These are phyloP conservation scores for Epizoanthus stellaris DNA, from an alignment of 92 coral and sea anemone species.

Conservation along the genomic window DNA sequence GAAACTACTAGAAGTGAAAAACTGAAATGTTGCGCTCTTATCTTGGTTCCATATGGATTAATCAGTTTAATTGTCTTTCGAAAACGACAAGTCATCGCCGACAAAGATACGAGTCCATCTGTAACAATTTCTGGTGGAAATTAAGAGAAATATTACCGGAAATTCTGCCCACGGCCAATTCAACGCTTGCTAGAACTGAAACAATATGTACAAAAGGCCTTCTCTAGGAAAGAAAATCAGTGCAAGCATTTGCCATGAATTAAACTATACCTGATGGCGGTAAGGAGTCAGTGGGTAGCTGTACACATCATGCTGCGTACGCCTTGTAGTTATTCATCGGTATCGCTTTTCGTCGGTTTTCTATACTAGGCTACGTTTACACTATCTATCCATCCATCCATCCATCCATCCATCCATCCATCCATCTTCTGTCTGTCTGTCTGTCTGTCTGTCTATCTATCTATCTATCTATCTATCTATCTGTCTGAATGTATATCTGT, in stretches of 20 bases:
- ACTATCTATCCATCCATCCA: not conserved
- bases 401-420: not conserved
- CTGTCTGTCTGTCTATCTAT: not conserved
- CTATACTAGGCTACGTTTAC: not conserved
- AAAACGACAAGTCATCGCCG: too few species aligned
- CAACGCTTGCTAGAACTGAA: too few species aligned
- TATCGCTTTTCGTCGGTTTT: constrained; percentile 1
- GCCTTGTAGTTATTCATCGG: not conserved
- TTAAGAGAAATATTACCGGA: not conserved
- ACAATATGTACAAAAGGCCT: not conserved
- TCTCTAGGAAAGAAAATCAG: not conserved
- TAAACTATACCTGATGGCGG: not conserved
- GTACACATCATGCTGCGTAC: not conserved
- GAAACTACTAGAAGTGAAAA: too few species aligned
- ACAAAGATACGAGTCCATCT: not conserved
- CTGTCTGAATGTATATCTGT: too few species aligned
- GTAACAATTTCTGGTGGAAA: not conserved
- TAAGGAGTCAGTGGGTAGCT: not conserved
- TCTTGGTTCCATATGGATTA: too few species aligned
- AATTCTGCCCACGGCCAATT: not conserved
- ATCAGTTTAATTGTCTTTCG: too few species aligned
- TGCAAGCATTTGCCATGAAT: not conserved
- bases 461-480: not conserved
- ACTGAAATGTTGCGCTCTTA: too few species aligned
- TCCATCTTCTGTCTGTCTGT: not conserved